These are phyloP conservation scores for Cheilinus undulatus DNA, from an alignment of 2,113 vertebrate genomes.

Conservation along the genomic window DNA sequence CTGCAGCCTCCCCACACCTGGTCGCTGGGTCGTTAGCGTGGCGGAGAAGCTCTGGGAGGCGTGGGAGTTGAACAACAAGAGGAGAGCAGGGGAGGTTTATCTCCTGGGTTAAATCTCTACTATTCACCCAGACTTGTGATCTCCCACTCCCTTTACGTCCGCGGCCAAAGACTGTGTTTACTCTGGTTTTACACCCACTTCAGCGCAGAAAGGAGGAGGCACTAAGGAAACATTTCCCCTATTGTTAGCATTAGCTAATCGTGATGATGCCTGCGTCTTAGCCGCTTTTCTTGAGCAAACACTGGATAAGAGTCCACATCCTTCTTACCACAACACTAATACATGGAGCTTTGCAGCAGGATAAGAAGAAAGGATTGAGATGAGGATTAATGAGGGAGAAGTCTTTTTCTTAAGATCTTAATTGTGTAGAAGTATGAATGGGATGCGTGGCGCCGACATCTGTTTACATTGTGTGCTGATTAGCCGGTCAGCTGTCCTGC, in stretches of 20 bases:
- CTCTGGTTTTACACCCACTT: conserved; percentile 80
- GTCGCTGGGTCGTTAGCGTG: conserved; percentile 61
- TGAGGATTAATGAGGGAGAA: conserved; percentile 81
- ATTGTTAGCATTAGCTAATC: conserved; percentile 82
- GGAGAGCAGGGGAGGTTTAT: conserved; percentile 53
- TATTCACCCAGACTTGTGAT: conserved; percentile 66
- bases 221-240: conserved; percentile 70
- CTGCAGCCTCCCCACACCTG: conserved; percentile 86
- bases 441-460: conserved; percentile 65
- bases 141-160: conserved; percentile 62
- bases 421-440: conserved; percentile 78
- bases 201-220: conserved; percentile 65
- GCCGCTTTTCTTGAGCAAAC: conserved; percentile 82
- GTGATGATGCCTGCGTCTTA: conserved; percentile 79
- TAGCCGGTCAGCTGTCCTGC: conserved; percentile 78
- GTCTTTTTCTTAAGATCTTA: conserved; percentile 69
- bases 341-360: conserved; percentile 76
- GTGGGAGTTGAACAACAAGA: conserved; percentile 55
- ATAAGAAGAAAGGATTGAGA: conserved; percentile 79
- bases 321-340: conserved; percentile 82
- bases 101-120: conserved; percentile 70
- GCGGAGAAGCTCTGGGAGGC: conserved; percentile 56
- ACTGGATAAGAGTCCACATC: conserved; percentile 84
- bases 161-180: conserved; percentile 73
- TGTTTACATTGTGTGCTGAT: conserved; percentile 79